Evolutionary conservation across 2,888 invertebrate genomes (phyloP), one percentile per base, ranked within the genome.

Genomic region (Cheilosia vernalis): DNA sequence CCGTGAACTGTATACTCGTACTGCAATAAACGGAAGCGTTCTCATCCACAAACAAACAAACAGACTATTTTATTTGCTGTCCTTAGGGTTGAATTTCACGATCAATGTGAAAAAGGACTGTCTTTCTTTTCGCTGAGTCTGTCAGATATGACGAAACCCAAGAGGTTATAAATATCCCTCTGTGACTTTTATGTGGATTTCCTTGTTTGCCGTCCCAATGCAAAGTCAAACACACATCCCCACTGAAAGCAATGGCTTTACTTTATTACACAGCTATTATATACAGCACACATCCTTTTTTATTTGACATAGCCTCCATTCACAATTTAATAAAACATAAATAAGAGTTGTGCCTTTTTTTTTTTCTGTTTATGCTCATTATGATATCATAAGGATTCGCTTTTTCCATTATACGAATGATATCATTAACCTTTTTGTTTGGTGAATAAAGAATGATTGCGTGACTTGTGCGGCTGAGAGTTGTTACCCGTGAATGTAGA

Each of bases 361-460:
- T 61, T 55, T 24, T 19, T 53, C 47, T 60, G n/a, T 61, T 24
- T 64, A 19, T 53, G 53, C 44, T 51, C 33, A 47, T 67, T 56
- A 79, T 79, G 83, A 83, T 73, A 79, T 83, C 83, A 79, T 79
- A 83, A 83, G 83, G 83, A 83, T 58, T 73, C 79, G 13, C 56
- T 56, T 37, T 10, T 66, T 67, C 53, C 61, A 81, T 72, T 73
- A 63, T 79, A 63, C 67, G 17, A 67, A 78, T 83, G 83, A 78
- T 83, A 83, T 83, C 83, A 73, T 83, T 83, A 83, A 73, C 83
- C 78, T 55, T 73, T 83, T 83, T 72, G 61, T 78, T 42, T 17
- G 44, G 53, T 17, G 66, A 66, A 78, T 66, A 78, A 77, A 70
- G 44, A 21, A 74, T 21, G 15, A 10, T 70, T 70, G 70, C 64